Evolutionary conservation across 1,140 invertebrate species (phyloP).

Genomic region (Archegozetes longisetosus): DNA sequence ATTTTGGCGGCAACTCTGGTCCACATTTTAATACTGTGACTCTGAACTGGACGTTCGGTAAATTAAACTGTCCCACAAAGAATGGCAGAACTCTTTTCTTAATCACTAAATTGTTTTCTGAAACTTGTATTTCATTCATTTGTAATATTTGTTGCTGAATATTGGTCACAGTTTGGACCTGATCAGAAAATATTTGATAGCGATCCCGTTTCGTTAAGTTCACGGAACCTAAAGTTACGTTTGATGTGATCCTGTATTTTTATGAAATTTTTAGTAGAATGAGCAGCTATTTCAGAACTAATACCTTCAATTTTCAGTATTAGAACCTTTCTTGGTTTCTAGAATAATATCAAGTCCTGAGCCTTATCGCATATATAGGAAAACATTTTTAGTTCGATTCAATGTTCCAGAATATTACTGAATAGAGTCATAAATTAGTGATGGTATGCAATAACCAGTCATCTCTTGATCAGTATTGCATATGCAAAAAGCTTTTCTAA

Average conservation of each 20-base stretch:
- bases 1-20: conserved; percentile 70
- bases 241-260: background rate
- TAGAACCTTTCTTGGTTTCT: conserved; percentile 20
- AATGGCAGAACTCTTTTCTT: background rate
- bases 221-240: background rate
- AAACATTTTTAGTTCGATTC: background rate
- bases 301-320: conserved; percentile 14
- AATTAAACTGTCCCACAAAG: conserved; percentile 9
- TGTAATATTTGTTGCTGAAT: too few species aligned
- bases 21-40: conserved; percentile 52
- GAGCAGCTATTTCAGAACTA: too few species aligned
- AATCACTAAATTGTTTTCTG: background rate
- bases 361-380: background rate
- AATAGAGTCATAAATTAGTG: background rate
- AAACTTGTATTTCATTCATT: background rate
- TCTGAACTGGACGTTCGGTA: conserved; percentile 37
- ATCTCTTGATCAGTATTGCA: too few species aligned
- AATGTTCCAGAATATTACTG: conserved; percentile 12
- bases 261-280: conserved; percentile 1
- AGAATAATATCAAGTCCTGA: conserved; percentile 16
- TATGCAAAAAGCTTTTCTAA: too few species aligned
- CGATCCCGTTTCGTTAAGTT: conserved; percentile 8
- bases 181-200: background rate
- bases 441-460: too few species aligned
- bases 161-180: background rate